phyloP scores from a whole-genome alignment of 2,888 invertebrate genomes.

The Nomada ferruginata region DNA sequence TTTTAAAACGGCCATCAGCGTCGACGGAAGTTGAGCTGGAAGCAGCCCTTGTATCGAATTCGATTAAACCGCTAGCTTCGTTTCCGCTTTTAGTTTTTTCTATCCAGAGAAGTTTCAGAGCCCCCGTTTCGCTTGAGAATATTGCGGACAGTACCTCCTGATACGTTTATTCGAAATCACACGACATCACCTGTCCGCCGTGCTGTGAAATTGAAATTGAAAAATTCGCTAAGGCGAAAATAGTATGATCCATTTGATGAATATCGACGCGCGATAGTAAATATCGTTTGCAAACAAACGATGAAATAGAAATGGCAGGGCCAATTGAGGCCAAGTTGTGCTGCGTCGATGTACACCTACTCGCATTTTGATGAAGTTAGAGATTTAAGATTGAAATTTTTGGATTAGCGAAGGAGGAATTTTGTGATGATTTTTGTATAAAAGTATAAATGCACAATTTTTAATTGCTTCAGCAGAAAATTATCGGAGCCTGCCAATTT shows the following conservation, averaged over 20 bases:
- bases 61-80: constrained; percentile 19
- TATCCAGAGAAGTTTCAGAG: background rate
- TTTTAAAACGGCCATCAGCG: constrained; percentile 3
- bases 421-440: no score
- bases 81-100: background rate
- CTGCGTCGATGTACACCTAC: no score
- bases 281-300: constrained; percentile 8
- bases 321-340: background rate
- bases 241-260: background rate
- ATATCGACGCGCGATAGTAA: constrained; percentile 14
- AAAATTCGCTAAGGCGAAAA: background rate
- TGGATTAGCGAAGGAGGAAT: background rate
- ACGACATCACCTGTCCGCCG: background rate
- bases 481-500: no score
- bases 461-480: no score
- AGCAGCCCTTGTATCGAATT: constrained; percentile 8
- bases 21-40: background rate
- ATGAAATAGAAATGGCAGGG: background rate
- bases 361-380: background rate
- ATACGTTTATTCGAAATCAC: background rate
- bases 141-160: background rate
- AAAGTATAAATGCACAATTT: no score
- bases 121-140: background rate
- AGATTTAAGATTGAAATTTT: background rate
- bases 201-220: constrained; percentile 24